phyloP scores from a whole-genome alignment of 2,888 invertebrate species.

The Epistrophe grossulariae region DNA sequence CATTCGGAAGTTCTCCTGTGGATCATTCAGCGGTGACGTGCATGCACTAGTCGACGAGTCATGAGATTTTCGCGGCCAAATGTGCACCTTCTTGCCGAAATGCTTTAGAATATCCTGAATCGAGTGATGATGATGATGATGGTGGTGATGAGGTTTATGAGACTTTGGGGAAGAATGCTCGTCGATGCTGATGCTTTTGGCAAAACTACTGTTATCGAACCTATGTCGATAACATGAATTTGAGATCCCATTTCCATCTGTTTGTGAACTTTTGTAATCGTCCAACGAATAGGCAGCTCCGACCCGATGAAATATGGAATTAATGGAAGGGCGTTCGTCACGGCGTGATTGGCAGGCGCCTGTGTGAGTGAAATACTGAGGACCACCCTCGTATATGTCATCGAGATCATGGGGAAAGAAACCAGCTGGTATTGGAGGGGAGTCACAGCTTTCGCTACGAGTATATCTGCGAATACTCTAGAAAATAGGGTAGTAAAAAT shows the following conservation, averaged over 20 bases:
- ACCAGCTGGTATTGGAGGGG: conserved; percentile 80
- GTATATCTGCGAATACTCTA: conserved; percentile 81
- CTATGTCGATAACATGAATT: conserved; percentile 78
- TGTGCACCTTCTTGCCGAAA: conserved; percentile 90
- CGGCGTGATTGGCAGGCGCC: conserved; percentile 79
- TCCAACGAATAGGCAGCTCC: conserved; percentile 82
- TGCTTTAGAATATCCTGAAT: conserved; percentile 91
- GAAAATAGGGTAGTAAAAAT: not conserved
- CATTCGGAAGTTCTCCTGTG: conserved; percentile 88
- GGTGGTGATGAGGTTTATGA: conserved; percentile 79
- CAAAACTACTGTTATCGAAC: conserved; percentile 83
- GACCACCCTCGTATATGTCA: conserved; percentile 83
- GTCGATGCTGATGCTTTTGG: conserved; percentile 81
- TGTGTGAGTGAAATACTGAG: conserved; percentile 84
- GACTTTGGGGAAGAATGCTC: conserved; percentile 77
- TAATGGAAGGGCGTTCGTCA: conserved; percentile 81
- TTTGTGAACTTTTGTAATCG: conserved; percentile 78
- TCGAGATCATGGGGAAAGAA: conserved; percentile 84
- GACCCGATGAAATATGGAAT: conserved; percentile 83
- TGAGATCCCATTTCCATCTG: conserved; percentile 49
- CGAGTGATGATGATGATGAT: conserved; percentile 85
- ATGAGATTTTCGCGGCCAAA: conserved; percentile 88
- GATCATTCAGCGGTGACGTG: conserved; percentile 84
- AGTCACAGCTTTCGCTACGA: conserved; percentile 79
- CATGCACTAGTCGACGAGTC: conserved; percentile 84